Percentiles rank a stretch among this genome's conserved stretches.
These are phyloP conservation scores for Leucophora obtusa DNA, from an alignment of 2,888 invertebrate species.

Conservation along the genomic window DNA sequence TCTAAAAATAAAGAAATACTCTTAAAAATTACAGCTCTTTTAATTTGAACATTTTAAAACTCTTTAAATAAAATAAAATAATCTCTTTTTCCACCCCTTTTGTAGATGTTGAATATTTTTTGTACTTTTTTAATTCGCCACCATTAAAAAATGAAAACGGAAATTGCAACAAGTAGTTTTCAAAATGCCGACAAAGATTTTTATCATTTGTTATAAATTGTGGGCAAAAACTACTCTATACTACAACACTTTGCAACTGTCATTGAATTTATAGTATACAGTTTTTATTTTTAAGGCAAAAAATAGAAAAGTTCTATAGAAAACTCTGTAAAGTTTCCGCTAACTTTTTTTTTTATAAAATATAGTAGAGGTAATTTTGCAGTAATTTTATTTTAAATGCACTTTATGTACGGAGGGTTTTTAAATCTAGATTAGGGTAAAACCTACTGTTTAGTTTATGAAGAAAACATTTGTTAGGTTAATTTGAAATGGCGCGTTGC, in stretches of 20 bases:
- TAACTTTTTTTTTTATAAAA: neutral
- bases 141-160: constrained; percentile 29
- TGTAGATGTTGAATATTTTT: neutral
- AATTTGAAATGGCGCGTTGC: neutral
- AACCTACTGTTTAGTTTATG: neutral
- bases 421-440: neutral
- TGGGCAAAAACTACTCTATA: constrained; percentile 19
- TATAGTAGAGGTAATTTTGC: neutral
- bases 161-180: constrained; percentile 67
- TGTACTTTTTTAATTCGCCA: constrained; percentile 1
- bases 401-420: neutral
- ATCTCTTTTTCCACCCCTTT: neutral
- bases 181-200: constrained; percentile 61
- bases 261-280: constrained; percentile 20
- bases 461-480: neutral
- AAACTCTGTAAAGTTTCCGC: neutral
- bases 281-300: neutral
- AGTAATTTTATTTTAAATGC: constrained; percentile 2
- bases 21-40: no score
- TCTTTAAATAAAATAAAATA: neutral
- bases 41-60: neutral
- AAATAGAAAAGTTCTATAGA: constrained; percentile 18
- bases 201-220: constrained; percentile 46
- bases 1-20: no score
- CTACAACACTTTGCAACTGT: constrained; percentile 13